These are phyloP conservation scores for Neuroscelio doddi DNA, from an alignment of 2,888 invertebrate species.

Conservation along the genomic window DNA sequence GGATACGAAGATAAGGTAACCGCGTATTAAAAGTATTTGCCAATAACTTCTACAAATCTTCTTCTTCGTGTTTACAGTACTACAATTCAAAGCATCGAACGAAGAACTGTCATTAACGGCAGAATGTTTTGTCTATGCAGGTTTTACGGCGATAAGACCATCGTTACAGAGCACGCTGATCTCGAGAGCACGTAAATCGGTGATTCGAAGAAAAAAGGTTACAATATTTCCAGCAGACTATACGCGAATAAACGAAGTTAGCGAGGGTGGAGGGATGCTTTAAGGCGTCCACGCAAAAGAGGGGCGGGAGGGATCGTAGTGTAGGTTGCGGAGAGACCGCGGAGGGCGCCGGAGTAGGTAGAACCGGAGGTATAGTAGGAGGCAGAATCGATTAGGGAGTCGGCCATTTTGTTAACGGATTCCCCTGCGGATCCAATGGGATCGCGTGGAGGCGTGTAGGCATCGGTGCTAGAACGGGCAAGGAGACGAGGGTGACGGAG, in stretches of 20 bases:
- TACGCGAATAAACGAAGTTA: constrained; percentile 6
- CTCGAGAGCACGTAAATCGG: neutral
- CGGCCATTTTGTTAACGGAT: constrained; percentile 70
- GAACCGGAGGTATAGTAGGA: constrained; percentile 43
- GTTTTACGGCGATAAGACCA: too few species aligned
- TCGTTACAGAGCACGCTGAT: too few species aligned
- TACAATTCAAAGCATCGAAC: too few species aligned
- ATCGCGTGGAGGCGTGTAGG: constrained; percentile 62
- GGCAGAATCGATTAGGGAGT: constrained; percentile 66
- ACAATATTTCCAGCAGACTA: neutral
- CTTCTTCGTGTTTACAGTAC: too few species aligned
- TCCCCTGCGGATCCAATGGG: constrained; percentile 52
- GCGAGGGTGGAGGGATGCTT: constrained; percentile 10
- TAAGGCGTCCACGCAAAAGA: constrained; percentile 3
- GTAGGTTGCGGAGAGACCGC: constrained; percentile 10
- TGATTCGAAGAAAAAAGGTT: neutral
- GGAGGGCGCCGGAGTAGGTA: constrained; percentile 11
- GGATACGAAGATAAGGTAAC: too few species aligned
- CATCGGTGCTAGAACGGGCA: constrained; percentile 31
- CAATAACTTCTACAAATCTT: too few species aligned
- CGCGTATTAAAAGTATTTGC: too few species aligned
- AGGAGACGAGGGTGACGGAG: constrained; percentile 16
- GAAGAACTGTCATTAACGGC: too few species aligned
- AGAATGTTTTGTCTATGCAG: too few species aligned
- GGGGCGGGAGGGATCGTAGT: constrained; percentile 10